phyloP scores from a whole-genome alignment of 2,888 invertebrate genomes.

The Leucania comma region DNA sequence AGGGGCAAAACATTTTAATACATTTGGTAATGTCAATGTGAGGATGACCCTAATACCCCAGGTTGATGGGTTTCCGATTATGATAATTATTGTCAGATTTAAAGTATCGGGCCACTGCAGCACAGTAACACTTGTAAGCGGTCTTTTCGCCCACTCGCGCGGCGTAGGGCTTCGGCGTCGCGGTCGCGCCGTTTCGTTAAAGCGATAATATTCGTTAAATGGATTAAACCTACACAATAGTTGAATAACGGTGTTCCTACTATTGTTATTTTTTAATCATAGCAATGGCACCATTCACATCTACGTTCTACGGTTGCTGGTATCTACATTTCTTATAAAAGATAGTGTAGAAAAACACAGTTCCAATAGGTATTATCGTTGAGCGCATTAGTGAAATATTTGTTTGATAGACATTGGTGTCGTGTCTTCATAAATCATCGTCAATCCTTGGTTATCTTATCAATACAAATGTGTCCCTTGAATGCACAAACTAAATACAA shows the following conservation, averaged over 20 bases:
- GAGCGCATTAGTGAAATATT: conserved; percentile 33
- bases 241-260: conserved; percentile 24
- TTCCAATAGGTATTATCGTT: conserved; percentile 34
- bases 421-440: conserved; percentile 47
- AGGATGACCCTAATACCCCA: conserved; percentile 34
- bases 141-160: conserved; percentile 71
- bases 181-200: conserved; percentile 70
- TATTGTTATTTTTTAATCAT: conserved; percentile 38
- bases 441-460: conserved; percentile 58
- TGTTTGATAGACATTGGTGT: conserved; percentile 25
- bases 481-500: conserved; percentile 24
- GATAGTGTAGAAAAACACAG: conserved; percentile 14
- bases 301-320: not conserved
- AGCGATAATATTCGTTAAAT: conserved; percentile 84
- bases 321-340: not conserved
- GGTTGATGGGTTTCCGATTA: conserved; percentile 71
- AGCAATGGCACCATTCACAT: conserved; percentile 16
- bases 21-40: conserved; percentile 22
- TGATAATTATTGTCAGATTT: conserved; percentile 68
- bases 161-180: conserved; percentile 77
- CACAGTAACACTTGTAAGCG: conserved; percentile 78
- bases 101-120: conserved; percentile 54
- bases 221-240: conserved; percentile 77
- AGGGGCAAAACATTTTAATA: not conserved
- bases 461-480: conserved; percentile 29